These are phyloP conservation scores for Papilio polytes DNA, from an alignment of 1,140 invertebrate genomes.

Conservation along the genomic window DNA sequence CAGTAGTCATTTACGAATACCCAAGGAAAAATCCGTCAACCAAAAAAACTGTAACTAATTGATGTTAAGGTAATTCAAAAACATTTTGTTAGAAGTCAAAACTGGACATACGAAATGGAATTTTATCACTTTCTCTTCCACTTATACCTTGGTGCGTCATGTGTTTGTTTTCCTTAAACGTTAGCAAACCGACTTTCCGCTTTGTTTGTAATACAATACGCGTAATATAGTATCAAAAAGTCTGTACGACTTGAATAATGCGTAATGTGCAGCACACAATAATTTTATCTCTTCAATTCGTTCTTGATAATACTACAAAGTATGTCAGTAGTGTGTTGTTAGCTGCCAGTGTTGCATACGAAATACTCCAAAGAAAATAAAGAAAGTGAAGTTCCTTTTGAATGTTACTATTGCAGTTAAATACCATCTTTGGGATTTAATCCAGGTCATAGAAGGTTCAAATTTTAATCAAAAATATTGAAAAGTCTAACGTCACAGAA, in stretches of 20 bases:
- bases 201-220: conserved; percentile 21
- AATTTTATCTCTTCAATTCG: background rate
- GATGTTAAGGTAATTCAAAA: background rate
- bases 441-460: background rate
- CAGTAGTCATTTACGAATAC: too few species aligned
- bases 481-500: background rate
- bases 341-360: conserved; percentile 59
- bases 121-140: conserved; percentile 22
- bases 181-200: background rate
- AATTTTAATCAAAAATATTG: background rate
- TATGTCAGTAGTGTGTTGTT: conserved; percentile 55
- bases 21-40: too few species aligned
- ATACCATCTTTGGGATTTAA: background rate
- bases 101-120: background rate
- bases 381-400: conserved; percentile 67
- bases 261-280: background rate
- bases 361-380: conserved; percentile 55
- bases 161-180: conserved; percentile 1
- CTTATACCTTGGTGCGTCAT: conserved; percentile 9
- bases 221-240: background rate
- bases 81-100: background rate
- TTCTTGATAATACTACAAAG: conserved; percentile 21
- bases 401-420: conserved; percentile 38
- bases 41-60: background rate
- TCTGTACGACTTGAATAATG: background rate